A percentile compares a stretch with the other conserved stretches of the same genome.
Conservation (phyloP, 2,888 invertebrate genomes). For the Coelinius sp. region DNA sequence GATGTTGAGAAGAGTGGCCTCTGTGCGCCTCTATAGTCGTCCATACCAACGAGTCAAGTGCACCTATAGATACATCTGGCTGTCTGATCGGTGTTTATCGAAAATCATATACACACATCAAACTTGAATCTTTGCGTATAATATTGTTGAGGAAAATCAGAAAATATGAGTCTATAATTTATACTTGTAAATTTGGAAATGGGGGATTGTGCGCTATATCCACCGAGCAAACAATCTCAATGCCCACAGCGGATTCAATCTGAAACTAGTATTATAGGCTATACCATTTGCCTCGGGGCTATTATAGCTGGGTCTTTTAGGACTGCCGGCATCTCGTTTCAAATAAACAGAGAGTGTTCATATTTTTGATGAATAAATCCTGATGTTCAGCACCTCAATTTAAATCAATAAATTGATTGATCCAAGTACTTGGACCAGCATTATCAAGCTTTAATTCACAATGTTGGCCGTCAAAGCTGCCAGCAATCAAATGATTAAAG, state of each 20-base stretch:
- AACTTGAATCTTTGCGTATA: too few relatives aligned
- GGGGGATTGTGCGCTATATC: conserved; percentile 56
- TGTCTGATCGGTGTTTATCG: conserved; percentile 67
- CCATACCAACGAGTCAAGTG: conserved; percentile 61
- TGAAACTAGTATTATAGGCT: conserved; percentile 53
- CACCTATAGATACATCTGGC: conserved; percentile 67
- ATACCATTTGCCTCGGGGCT: conserved; percentile 43
- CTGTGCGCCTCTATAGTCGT: conserved; percentile 27
- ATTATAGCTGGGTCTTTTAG: conserved; percentile 21
- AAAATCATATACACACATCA: conserved; percentile 63
- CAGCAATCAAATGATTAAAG: conserved; percentile 60
- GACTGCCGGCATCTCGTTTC: conserved; percentile 36
- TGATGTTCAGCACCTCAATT: too few relatives aligned
- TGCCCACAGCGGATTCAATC: conserved; percentile 53
- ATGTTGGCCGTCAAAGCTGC: conserved; percentile 39
- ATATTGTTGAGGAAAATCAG: too few relatives aligned
- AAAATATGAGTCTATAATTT: not conserved
- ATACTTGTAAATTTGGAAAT: conserved; percentile 54
- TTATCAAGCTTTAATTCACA: not conserved
- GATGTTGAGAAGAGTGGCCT: conserved; percentile 42
- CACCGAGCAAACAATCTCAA: conserved; percentile 59
- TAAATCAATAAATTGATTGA: not conserved
- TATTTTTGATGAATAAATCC: not conserved
- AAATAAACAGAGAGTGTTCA: conserved; percentile 8
- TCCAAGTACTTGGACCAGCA: not conserved